Conservation (phyloP, 2,888 invertebrate genomes). For the Drosophila tripunctata region DNA sequence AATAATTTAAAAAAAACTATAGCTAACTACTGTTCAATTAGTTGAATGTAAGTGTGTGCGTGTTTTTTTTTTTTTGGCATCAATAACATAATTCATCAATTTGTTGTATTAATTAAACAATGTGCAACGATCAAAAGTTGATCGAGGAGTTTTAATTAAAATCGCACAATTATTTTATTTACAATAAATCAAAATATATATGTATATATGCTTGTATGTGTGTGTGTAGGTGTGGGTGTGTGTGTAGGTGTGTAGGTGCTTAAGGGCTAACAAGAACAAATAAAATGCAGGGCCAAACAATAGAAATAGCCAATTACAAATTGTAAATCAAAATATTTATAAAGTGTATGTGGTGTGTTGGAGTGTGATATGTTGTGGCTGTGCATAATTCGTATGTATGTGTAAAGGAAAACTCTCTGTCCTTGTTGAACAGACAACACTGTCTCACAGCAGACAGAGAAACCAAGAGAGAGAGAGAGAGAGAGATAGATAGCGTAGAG, state of each 20-base stretch:
- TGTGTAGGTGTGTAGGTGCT: slow-evolving; percentile 45
- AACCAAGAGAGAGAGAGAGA: slow-evolving; percentile 5
- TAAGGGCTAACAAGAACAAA: slow-evolving; percentile 40
- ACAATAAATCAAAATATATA: slow-evolving; percentile 48
- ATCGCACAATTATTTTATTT: slow-evolving; percentile 66
- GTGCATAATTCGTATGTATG: slow-evolving; percentile 43
- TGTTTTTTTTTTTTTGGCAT: slow-evolving; percentile 79
- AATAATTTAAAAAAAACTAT: slow-evolving; percentile 19
- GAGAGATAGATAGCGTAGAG: neutral
- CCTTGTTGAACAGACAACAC: slow-evolving; percentile 41
- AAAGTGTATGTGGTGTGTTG: slow-evolving; percentile 16
- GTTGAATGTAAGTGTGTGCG: slow-evolving; percentile 55
- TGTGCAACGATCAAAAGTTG: neutral
- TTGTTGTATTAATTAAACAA: neutral
- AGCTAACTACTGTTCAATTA: slow-evolving; percentile 32
- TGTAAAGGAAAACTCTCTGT: slow-evolving; percentile 51
- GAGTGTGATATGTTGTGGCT: slow-evolving; percentile 28
- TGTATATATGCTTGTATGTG: slow-evolving; percentile 25
- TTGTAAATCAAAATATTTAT: slow-evolving; percentile 37
- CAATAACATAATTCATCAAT: slow-evolving; percentile 26
- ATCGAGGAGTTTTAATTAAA: slow-evolving; percentile 37
- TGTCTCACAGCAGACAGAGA: slow-evolving; percentile 22
- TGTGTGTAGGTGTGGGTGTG: slow-evolving; percentile 44
- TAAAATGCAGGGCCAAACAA: slow-evolving; percentile 54
- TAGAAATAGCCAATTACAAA: slow-evolving; percentile 56